phyloP scores from a whole-genome alignment of 1,140 invertebrate genomes.

The Drosophila kurseongensis region DNA sequence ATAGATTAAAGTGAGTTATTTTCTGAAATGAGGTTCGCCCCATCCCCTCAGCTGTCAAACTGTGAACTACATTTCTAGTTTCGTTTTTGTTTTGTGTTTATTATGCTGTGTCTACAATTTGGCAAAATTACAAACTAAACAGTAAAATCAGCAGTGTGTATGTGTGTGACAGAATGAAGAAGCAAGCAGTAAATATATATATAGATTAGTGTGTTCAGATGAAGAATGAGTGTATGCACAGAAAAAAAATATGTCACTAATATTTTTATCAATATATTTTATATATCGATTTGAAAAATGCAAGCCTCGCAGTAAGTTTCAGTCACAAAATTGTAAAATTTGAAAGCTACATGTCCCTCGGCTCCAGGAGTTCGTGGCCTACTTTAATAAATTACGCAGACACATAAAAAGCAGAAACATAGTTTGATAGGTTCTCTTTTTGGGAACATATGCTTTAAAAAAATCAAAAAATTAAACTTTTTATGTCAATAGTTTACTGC shows the following conservation, averaged over 20 bases:
- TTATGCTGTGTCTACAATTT: conserved; percentile 46
- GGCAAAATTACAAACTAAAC: conserved; percentile 47
- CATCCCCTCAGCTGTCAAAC: conserved; percentile 10
- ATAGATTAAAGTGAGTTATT: conserved; percentile 11
- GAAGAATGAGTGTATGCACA: conserved; percentile 1
- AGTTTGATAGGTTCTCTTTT: too few relatives aligned
- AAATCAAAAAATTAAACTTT: too few relatives aligned
- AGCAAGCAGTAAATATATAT: conserved; percentile 10
- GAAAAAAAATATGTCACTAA: not conserved
- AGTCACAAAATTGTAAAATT: too few relatives aligned
- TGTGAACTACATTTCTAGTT: conserved; percentile 48
- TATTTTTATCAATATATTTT: not conserved
- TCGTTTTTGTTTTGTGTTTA: conserved; percentile 26
- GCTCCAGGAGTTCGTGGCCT: too few relatives aligned
- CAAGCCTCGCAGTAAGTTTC: too few relatives aligned
- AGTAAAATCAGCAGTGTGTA: conserved; percentile 33
- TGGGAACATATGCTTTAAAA: too few relatives aligned
- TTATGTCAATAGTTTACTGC: too few relatives aligned
- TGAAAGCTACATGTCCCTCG: too few relatives aligned
- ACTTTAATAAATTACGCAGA: too few relatives aligned
- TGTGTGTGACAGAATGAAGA: conserved; percentile 9
- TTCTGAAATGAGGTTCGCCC: not conserved
- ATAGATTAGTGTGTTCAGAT: not conserved
- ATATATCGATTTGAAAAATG: too few relatives aligned
- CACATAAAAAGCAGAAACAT: too few relatives aligned